These are phyloP conservation scores for Ciconia maguari DNA, from an alignment of 2,113 vertebrate species.

Conservation along the genomic window DNA sequence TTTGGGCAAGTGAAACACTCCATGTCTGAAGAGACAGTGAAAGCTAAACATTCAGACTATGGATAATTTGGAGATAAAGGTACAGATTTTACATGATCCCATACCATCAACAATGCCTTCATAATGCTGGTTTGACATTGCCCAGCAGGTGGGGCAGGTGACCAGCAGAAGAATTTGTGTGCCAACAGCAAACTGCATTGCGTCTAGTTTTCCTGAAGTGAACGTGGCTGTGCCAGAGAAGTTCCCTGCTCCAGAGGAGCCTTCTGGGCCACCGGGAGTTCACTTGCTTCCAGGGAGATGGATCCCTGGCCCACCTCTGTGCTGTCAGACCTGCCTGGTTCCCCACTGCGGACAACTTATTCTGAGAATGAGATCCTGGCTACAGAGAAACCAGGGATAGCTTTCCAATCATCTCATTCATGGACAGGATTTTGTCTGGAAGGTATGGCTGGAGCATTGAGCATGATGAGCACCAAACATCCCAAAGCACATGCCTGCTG, in stretches of 20 bases:
- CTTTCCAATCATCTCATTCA: not conserved
- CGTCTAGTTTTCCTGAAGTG: not conserved
- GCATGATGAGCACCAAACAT: not conserved
- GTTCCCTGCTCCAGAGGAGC: not conserved
- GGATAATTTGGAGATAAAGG: not conserved
- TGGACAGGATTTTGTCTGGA: not conserved
- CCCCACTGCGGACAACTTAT: not conserved
- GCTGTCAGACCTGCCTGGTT: not conserved
- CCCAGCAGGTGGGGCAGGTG: not conserved
- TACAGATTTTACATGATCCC: not conserved
- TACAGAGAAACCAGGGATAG: not conserved
- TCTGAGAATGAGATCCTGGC: not conserved
- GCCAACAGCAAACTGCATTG: not conserved
- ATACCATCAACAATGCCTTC: not conserved
- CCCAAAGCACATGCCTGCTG: not conserved
- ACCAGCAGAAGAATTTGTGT: not conserved
- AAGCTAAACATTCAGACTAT: not conserved
- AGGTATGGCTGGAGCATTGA: not conserved
- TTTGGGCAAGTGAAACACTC: not conserved
- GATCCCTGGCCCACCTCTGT: not conserved
- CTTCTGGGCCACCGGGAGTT: not conserved
- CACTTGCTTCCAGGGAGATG: not conserved
- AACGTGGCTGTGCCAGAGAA: rapidly evolving
- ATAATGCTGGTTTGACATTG: not conserved
- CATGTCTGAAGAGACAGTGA: not conserved